A percentile compares a stretch with the other conserved stretches of the same genome.
These are phyloP conservation scores for Drosophila neotestacea DNA, from an alignment of 2,888 invertebrate species.

Conservation along the genomic window DNA sequence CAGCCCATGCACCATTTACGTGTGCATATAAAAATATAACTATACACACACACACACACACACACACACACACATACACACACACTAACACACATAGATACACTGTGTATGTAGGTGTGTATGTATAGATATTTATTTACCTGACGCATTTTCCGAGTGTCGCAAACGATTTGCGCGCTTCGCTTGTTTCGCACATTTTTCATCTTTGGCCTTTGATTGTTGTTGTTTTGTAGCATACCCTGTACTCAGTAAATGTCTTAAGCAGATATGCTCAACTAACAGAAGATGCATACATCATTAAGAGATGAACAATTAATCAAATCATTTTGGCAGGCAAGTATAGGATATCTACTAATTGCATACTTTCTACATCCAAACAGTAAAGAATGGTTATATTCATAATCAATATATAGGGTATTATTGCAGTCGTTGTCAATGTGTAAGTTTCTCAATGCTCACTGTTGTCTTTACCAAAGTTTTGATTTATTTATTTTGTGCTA, in stretches of 20 bases:
- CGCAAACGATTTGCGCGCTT: conserved; percentile 66
- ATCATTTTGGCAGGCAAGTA: no score
- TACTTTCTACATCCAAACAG: no score
- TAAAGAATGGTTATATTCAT: no score
- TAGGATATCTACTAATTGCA: no score
- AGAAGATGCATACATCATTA: background rate
- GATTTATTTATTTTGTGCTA: conserved; percentile 6
- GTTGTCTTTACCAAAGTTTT: background rate
- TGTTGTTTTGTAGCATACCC: conserved; percentile 34
- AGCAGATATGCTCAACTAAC: background rate
- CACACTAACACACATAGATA: conserved; percentile 1
- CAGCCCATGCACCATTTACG: conserved; percentile 42
- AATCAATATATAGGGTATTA: conserved; percentile 2
- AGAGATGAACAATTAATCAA: no score
- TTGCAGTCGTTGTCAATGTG: background rate
- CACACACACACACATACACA: background rate
- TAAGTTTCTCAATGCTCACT: no score
- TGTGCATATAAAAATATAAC: conserved; percentile 24
- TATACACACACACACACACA: conserved; percentile 6
- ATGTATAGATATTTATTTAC: conserved; percentile 46
- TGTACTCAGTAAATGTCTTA: conserved; percentile 8
- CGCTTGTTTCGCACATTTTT: conserved; percentile 72
- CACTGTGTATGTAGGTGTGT: conserved; percentile 2
- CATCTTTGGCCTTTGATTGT: conserved; percentile 60
- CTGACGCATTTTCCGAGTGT: conserved; percentile 70